Percentiles rank a stretch among this genome's conserved stretches.
Conservation (phyloP, 2,113 vertebrate genomes). For the Cololabis saira region DNA sequence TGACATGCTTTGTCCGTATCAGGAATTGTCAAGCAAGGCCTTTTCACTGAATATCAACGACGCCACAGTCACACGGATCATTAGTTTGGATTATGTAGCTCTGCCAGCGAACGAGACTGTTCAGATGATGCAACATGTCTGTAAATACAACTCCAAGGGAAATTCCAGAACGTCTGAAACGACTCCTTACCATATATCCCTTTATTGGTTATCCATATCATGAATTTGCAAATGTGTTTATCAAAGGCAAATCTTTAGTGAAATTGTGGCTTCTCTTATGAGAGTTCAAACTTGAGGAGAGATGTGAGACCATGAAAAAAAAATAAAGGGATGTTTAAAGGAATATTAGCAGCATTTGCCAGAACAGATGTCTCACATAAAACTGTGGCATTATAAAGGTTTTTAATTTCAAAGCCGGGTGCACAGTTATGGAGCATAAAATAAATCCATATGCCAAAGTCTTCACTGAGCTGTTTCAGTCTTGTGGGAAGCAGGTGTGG, state of each 20-base stretch:
- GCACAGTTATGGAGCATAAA: slow-evolving; percentile 36
- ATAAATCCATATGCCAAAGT: slow-evolving; percentile 24
- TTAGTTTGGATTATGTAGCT: slow-evolving; percentile 55
- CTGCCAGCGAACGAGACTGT: slow-evolving; percentile 22
- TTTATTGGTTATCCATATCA: slow-evolving; percentile 5
- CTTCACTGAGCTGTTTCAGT: neutral
- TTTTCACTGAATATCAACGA: slow-evolving; percentile 29
- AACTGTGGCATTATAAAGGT: slow-evolving; percentile 12
- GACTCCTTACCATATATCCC: neutral
- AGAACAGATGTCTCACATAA: slow-evolving; percentile 31
- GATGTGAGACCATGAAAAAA: neutral
- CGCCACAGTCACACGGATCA: slow-evolving; percentile 51
- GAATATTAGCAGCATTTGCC: slow-evolving; percentile 12
- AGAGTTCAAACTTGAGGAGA: neutral
- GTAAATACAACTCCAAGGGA: slow-evolving; percentile 23
- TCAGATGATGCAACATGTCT: slow-evolving; percentile 31
- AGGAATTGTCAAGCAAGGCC: slow-evolving; percentile 20
- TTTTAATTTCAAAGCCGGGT: slow-evolving; percentile 52
- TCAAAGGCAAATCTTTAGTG: neutral
- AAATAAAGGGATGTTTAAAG: slow-evolving; percentile 2
- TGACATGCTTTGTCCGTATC: slow-evolving; percentile 51
- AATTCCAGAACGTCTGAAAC: neutral
- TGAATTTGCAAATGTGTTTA: slow-evolving; percentile 9
- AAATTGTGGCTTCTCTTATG: too few species aligned
- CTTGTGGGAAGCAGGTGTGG: neutral